Base-by-base conservation (phyloP, 2,797 vertebrate species). In the Bucorvus abyssinicus region DNA sequence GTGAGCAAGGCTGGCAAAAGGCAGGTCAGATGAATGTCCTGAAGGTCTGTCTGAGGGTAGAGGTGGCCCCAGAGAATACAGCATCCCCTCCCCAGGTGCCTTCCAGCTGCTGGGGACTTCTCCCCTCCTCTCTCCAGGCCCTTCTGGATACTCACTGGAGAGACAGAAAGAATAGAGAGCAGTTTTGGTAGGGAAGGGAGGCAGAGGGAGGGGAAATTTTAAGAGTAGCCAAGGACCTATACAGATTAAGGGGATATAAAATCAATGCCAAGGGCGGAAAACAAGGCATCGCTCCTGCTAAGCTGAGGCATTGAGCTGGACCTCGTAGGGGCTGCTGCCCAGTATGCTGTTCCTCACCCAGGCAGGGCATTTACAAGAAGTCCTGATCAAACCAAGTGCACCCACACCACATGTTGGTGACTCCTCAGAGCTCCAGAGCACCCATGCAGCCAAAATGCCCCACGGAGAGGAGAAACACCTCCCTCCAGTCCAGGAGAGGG, bases 321-420 rank as follows among this genome's bases (percentile, higher is more conserved):
- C 20, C 40, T 29, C 3, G 1, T 0, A 0, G 44, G 5, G 6
- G 42, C 14, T 79, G 47, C 59, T 56, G n/a, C 14, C 10, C 40
- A 47, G 11, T 52, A 16, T 15, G 22, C 29, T 78, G 40, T 67
- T 81, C 32, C 56, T 81, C 47, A 56, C 16, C 12, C 60, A 87
- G 45, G 14, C 3, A 12, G 20, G 27, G 59, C 55, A 68, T 68
- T 87, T 59, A 57, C 67, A 78, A 81, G 52, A 49, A 56, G 34
- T 50, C 36, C 64, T 86, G 40, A 69, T 19, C 52, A 82, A 87
- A 63, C 29, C 0, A 0, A 63, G 18, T 2, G 2, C 23, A 36
- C 6, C 36, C 7, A 22, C 14, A 36, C n/a, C 21, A 18, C 32
- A 36, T 65, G 63, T 53, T 60, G 38, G 32, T 76, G 64, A 19